These are phyloP conservation scores for Calcarius lapponicus DNA, from an alignment of 2,797 vertebrate species.

Conservation along the genomic window DNA sequence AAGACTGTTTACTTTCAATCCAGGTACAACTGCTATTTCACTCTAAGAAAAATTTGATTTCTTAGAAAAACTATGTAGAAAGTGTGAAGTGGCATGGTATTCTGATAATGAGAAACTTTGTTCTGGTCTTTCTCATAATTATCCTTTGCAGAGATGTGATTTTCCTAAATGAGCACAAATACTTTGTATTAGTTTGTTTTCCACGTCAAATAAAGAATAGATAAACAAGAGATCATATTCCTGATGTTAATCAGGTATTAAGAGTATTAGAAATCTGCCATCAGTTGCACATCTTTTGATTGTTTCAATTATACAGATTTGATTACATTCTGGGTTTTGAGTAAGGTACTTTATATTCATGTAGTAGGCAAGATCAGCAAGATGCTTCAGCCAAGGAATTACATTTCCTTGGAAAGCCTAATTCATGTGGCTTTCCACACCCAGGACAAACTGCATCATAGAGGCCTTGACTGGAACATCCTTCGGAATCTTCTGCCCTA, in stretches of 20 bases:
- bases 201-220: background rate
- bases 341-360: background rate
- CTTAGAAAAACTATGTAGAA: background rate
- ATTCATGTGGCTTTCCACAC: background rate
- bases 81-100: background rate
- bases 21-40: constrained; percentile 42
- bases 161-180: background rate
- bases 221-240: background rate
- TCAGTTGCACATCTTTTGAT: background rate
- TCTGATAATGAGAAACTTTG: background rate
- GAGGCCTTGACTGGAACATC: background rate
- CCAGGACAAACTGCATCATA: background rate
- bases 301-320: background rate
- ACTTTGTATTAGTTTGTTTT: background rate
- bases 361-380: background rate
- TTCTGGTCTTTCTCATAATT: background rate
- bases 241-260: background rate
- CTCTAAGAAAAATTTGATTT: constrained; percentile 1
- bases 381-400: background rate
- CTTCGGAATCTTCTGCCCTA: background rate
- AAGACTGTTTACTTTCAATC: constrained; percentile 40
- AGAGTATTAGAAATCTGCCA: background rate
- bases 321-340: background rate
- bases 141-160: background rate
- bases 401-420: background rate